phyloP scores from a whole-genome alignment of 2,113 vertebrate genomes.

The Prunella himalayana region DNA sequence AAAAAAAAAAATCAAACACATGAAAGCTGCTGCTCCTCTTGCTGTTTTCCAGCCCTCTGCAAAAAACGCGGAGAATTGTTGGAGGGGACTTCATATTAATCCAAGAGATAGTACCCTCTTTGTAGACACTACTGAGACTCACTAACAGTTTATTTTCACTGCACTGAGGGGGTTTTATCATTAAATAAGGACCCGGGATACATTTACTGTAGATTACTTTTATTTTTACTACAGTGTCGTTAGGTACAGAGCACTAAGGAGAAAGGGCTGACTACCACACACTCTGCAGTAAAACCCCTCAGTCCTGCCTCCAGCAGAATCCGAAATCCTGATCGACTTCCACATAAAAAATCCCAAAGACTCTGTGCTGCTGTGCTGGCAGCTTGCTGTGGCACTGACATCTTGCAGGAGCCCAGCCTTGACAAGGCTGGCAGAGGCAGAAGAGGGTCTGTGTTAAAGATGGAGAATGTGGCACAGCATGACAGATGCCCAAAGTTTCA shows the following conservation, averaged over 20 bases:
- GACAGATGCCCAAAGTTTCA: accelerated
- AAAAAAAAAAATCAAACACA: too few species aligned
- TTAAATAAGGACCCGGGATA: neutral
- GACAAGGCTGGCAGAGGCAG: neutral
- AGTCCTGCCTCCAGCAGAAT: neutral
- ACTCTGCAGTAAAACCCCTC: neutral
- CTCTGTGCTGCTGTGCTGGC: neutral
- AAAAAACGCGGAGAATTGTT: neutral
- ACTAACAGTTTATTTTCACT: conserved; percentile 32
- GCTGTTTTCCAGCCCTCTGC: neutral
- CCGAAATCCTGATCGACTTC: neutral
- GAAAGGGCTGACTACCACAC: neutral
- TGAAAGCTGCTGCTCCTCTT: neutral
- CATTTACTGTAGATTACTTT: neutral
- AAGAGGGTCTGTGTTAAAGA: accelerated
- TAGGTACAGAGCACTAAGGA: neutral
- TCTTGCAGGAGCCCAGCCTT: neutral
- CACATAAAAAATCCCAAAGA: accelerated
- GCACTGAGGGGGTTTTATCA: neutral
- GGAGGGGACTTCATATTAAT: neutral
- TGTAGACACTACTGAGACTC: neutral
- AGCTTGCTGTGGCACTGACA: accelerated
- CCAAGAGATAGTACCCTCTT: neutral
- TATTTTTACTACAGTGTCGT: neutral
- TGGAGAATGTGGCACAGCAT: neutral